phyloP scores from a whole-genome alignment of 2,113 vertebrate genomes.

The Conger conger region DNA sequence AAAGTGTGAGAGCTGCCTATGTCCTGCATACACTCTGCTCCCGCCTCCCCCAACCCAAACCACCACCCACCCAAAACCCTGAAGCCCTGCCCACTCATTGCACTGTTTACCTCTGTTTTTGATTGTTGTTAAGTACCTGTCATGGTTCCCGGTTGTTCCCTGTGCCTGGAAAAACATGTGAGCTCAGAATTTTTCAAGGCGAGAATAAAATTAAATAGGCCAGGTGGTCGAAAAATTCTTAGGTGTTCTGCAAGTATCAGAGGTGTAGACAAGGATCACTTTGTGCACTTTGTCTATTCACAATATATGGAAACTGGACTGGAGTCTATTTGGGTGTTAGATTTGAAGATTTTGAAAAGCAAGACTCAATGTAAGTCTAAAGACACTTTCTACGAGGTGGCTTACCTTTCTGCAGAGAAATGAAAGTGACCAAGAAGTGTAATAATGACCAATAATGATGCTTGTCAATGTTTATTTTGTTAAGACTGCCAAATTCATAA shows the following conservation, averaged over 20 bases:
- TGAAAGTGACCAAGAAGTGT: not conserved
- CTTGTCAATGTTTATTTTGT: no score
- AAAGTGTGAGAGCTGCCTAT: conserved; percentile 65
- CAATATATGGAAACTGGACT: not conserved
- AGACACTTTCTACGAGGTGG: not conserved
- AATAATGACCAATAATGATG: no score
- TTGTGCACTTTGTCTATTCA: conserved; percentile 25
- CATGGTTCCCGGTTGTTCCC: conserved; percentile 52
- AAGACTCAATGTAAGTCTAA: not conserved
- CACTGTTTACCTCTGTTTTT: conserved; percentile 62
- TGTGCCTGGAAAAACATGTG: conserved; percentile 61
- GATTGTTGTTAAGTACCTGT: conserved; percentile 68
- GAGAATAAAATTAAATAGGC: conserved; percentile 36
- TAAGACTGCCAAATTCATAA: no score
- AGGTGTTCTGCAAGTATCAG: conserved; percentile 43
- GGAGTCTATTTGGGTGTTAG: not conserved
- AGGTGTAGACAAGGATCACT: conserved; percentile 39
- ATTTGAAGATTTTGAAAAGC: not conserved
- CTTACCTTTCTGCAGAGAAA: not conserved
- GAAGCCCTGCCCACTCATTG: conserved; percentile 46
- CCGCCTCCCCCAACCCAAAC: conserved; percentile 32
- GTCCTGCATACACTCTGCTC: conserved; percentile 43
- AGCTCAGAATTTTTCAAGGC: conserved; percentile 59
- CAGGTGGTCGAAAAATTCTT: conserved; percentile 45
- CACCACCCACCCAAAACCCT: conserved; percentile 45